Evolutionary conservation across 1,140 invertebrate species (phyloP).

Genomic region (Apis florea): DNA sequence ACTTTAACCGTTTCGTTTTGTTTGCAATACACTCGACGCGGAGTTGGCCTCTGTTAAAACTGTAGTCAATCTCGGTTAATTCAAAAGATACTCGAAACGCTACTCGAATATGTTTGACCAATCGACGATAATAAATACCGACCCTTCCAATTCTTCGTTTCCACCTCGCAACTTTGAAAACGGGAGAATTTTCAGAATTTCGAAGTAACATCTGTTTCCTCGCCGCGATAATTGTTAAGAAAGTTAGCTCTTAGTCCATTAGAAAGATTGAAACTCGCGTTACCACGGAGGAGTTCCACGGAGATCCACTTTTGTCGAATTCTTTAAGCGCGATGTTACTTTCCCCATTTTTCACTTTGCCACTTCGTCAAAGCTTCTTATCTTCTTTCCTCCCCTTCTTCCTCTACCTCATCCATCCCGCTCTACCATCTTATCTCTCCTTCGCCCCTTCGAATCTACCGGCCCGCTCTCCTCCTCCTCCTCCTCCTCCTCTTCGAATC

Average conservation of each 20-base stretch:
- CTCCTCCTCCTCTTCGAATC: slow-evolving; percentile 2
- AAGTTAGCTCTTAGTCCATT: slow-evolving; percentile 29
- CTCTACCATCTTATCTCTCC: slow-evolving; percentile 36
- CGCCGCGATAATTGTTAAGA: slow-evolving; percentile 11
- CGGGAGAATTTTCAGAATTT: not conserved
- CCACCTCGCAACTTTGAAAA: not conserved
- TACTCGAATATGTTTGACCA: not conserved
- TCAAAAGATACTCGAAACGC: not conserved
- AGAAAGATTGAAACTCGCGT: slow-evolving; percentile 37
- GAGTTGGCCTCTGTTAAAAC: not conserved
- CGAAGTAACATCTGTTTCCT: not conserved
- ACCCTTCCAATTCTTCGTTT: not conserved
- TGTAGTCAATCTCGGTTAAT: slow-evolving; percentile 8
- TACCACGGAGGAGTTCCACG: not conserved
- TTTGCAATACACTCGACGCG: slow-evolving; percentile 26
- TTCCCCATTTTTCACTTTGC: slow-evolving; percentile 42
- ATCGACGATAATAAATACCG: not conserved
- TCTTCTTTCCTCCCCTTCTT: not conserved
- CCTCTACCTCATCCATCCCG: not conserved
- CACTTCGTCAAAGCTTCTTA: slow-evolving; percentile 11
- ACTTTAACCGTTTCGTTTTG: not conserved
- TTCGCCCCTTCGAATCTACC: slow-evolving; percentile 22
- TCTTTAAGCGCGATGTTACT: slow-evolving; percentile 19
- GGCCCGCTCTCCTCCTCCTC: too few relatives aligned
- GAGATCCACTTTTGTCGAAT: slow-evolving; percentile 28